Base-by-base conservation (phyloP, 2,113 vertebrate genomes). In the Dasyornis broadbenti region DNA sequence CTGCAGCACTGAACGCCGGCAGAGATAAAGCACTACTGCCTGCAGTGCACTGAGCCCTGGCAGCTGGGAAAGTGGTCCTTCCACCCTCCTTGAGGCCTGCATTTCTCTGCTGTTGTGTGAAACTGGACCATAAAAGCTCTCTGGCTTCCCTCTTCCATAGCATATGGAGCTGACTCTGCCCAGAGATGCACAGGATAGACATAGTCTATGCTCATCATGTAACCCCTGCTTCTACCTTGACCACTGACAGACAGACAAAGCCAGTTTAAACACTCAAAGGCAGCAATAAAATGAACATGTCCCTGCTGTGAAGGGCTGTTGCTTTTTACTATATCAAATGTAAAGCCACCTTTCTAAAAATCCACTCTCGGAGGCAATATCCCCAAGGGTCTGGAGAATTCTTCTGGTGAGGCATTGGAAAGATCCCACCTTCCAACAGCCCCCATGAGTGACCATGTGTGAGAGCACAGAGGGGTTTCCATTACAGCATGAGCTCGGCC, bases 381-480 rank as follows among this genome's bases (percentile, higher is more conserved):
- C 7, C n/a, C 7, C 39, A 63, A 42, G 19, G 20, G 17, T 31
- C 37, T 54, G 50, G 24, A 45, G 40, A 68, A 33, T 39, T 82
- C 35, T 40, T 56, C 56, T 2, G 0, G 40, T 22, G 40, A 72
- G 30, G 26, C 2, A 0, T 0, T 70, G 56, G 65, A 11, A 84
- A 81, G 80, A 52, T 6, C 15, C 6, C 2, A 2, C 10, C 59
- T 66, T 53, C 85, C 78, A 49, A 18, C 6, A 59, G 65, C 44
- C 33, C 47, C 26, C 8, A 1, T 0, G 20, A 82, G 37, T 5
- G 42, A 39, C 20, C 47, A 13, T 0, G 5, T 0, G 5, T 2
- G 10, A 33, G 30, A 71, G 27, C 11, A 1, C 47, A 33, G 57
- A 3, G 0, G 37, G 13, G 45, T 52, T 90, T 53, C 77, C 60